Base-by-base conservation (phyloP, 1,140 invertebrate genomes). In the Drosophila mauritiana region DNA sequence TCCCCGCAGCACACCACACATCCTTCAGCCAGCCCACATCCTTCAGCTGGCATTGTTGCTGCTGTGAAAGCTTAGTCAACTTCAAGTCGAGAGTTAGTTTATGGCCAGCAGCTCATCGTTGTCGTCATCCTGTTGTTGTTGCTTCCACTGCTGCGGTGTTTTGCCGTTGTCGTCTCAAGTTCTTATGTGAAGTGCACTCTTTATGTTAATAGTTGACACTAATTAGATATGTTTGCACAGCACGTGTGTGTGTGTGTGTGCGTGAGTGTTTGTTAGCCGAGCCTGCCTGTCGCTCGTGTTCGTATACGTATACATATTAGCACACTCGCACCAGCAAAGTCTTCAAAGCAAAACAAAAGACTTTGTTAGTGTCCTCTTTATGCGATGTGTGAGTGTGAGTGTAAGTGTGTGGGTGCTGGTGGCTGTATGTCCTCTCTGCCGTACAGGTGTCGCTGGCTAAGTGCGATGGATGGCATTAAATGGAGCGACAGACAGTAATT, bases 121-220 rank as follows among this genome's bases (percentile, higher is more conserved):
- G 27, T 40, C 51, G 27, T 67, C 58, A 17, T 39, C 46, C 46
- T 55, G 67, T 54, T 46, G 67, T 36, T 46, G 54, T 36, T 46
- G 46, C 13, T 36, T 17, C 10, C 25, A 12, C 15, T 53, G 56
- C 72, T 78, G 64, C 39, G 73, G 12, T 70, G 69, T 45, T 56
- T 45, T 59, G 70, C 48, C 49, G 70, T 39, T 83, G 79, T 73
- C 79, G 83, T 88, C 84, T 88, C 79, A 81, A 89, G 83, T 88
- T 88, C 83, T 88, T 64, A 80, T 83, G 84, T 89, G 83, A 77
- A 88, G 83, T 83, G 79, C 83, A 88, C 84, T 88, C 83, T 89
- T 88, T 88, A 88, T 88, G 83, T 89, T 88, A 88, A 88, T 88
- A 88, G 83, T 88, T 88, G 83, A 88, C 83, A 88, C 83, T 88